phyloP scores from a whole-genome alignment of 1,140 invertebrate species.

The Drosophila yakuba region DNA sequence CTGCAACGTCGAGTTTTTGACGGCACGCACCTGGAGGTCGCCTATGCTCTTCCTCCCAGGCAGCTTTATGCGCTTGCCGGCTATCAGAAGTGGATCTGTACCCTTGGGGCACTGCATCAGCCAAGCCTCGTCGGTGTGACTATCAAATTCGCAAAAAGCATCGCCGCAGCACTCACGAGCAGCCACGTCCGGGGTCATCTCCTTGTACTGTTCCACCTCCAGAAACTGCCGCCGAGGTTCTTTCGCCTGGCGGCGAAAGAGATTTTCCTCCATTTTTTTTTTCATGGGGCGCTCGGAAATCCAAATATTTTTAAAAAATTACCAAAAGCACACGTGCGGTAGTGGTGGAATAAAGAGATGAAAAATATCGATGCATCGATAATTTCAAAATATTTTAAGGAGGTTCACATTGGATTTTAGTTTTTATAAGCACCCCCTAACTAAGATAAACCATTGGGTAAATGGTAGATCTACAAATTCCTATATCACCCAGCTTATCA shows the following conservation, averaged over 20 bases:
- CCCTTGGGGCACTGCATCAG: constrained; percentile 59
- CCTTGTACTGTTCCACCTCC: constrained; percentile 21
- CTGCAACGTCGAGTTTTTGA: constrained; percentile 1
- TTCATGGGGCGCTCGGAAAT: no score
- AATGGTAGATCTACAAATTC: no score
- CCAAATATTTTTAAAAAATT: no score
- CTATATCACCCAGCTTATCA: no score
- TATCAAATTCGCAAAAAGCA: constrained; percentile 32
- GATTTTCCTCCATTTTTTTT: no score
- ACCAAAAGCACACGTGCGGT: no score
- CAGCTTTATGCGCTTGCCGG: constrained; percentile 50
- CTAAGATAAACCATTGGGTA: no score
- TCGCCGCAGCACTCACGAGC: constrained; percentile 7
- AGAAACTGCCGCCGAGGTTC: constrained; percentile 16
- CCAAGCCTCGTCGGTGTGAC: constrained; percentile 57
- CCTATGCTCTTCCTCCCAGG: constrained; percentile 55
- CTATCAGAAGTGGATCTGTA: constrained; percentile 20
- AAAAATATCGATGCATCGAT: no score
- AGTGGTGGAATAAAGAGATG: no score
- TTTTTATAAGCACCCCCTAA: no score
- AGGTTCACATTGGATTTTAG: no score
- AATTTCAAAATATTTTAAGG: no score
- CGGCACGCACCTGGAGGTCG: constrained; percentile 42
- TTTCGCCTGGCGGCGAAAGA: neutral
- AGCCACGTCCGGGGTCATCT: neutral